phyloP scores from a whole-genome alignment of 92 coral and sea anemone genomes.

The Phenganax marumi region DNA sequence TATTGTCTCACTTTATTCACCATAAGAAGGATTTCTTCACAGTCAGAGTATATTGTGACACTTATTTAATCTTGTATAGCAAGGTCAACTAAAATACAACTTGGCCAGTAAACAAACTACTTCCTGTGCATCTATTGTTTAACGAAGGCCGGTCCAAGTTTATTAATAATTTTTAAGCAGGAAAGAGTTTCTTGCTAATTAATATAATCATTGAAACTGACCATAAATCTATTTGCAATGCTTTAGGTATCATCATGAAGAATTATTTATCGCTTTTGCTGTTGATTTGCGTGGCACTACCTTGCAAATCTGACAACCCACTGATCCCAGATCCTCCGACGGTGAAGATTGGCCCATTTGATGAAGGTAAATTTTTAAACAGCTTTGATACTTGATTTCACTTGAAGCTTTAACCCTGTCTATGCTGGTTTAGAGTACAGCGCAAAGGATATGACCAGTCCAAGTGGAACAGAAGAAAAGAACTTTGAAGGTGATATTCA shows the following conservation, averaged over 20 bases:
- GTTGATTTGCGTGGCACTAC: not conserved
- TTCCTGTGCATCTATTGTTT: not conserved
- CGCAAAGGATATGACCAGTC: not conserved
- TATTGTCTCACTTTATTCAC: no score
- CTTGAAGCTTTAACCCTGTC: not conserved
- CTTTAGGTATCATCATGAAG: not conserved
- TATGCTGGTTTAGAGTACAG: not conserved
- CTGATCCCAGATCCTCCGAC: constrained; percentile 1
- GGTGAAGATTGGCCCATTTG: constrained; percentile 7
- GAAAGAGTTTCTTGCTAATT: no score
- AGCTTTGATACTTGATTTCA: no score
- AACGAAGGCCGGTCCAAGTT: not conserved
- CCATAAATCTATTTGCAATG: no score
- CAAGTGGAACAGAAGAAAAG: not conserved
- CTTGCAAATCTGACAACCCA: not conserved
- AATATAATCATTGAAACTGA: no score
- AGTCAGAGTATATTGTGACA: no score
- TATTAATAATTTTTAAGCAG: not conserved
- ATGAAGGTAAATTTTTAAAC: not conserved
- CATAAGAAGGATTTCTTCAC: no score
- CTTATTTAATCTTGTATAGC: not conserved
- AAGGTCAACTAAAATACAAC: not conserved
- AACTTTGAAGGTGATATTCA: constrained; percentile 34
- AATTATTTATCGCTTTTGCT: not conserved
- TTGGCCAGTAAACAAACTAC: not conserved